Evolutionary conservation across 2,113 vertebrate genomes (phyloP), one percentile per base, ranked within the genome.

Genomic region (Pithys albifrons): DNA sequence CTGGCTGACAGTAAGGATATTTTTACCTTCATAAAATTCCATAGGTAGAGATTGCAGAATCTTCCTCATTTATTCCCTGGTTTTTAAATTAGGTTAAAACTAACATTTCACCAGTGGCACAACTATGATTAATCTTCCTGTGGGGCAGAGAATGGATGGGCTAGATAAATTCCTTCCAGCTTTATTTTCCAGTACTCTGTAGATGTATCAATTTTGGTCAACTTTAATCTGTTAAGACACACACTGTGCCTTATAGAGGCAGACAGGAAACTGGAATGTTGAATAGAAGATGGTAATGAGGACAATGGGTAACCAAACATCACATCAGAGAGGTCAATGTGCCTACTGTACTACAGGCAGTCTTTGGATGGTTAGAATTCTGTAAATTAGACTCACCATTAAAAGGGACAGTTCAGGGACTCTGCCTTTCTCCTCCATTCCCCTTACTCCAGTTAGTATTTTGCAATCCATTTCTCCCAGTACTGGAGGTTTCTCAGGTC

Each of bases 321-420:
- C 46, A 69, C 48, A 29, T 49, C 8, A 35, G 45, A 58, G 0
- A 89, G 28, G 67, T 46, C 43, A 51, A 33, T 15, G 6, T 41
- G 39, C 74, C 55, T 73, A 78, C 35, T 80, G 28, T 54, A 76
- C 23, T 65, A 81, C 59, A 85, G 67, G n/a, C 76, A 93, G 43
- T 66, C 55, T 95, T 89, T 79, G 8, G 19, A 94, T 69, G 78
- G 64, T 90, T 86, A 96, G 51, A 96, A 96, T 93, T 95, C 77
- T 84, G 57, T 79, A 95, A 95, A 84, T 91, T 29, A 89, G 66
- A 97, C 97, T 96, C 97, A 98, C 98, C 97, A 90, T 93, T 95
- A 65, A 96, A 75, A 90, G 54, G 79, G n/a, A 94, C 82, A 96
- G 92, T 76, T 91, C 96, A 82, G 75, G 95, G 55, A 82, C 61